phyloP scores from a whole-genome alignment of 2,888 invertebrate species.

The Drosophila falleni region DNA sequence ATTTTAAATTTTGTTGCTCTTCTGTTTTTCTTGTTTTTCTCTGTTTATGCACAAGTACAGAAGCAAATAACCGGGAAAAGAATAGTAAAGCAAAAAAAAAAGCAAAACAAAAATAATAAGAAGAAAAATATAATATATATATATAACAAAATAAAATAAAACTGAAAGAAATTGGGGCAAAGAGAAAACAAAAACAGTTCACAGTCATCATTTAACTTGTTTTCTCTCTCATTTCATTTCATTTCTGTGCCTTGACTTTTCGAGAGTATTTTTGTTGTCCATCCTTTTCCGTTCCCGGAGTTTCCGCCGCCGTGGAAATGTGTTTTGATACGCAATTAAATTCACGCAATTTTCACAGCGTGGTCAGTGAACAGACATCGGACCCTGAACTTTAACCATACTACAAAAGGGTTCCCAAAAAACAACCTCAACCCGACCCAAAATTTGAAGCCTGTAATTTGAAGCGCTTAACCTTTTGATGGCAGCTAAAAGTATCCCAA shows the following conservation, averaged over 20 bases:
- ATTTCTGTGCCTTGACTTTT: constrained; percentile 9
- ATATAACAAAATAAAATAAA: neutral
- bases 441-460: constrained; percentile 52
- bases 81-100: constrained; percentile 2
- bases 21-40: constrained; percentile 13
- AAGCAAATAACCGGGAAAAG: constrained; percentile 23
- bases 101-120: neutral
- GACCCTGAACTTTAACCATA: constrained; percentile 42
- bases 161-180: constrained; percentile 2
- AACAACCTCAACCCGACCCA: neutral
- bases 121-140: neutral
- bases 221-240: constrained; percentile 18
- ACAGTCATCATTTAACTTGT: constrained; percentile 45
- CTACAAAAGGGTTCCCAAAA: neutral
- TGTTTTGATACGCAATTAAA: constrained; percentile 69
- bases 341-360: constrained; percentile 56
- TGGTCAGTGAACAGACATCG: constrained; percentile 46
- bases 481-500: constrained; percentile 32
- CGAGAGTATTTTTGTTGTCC: constrained; percentile 4
- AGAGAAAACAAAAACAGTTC: constrained; percentile 19
- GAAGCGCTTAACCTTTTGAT: constrained; percentile 64
- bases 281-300: neutral
- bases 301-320: constrained; percentile 24
- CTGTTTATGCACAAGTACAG: constrained; percentile 36
- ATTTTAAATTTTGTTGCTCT: constrained; percentile 45